phyloP scores from a whole-genome alignment of 30 jellyfish, hydroid and myxozoan genomes.

The Sanderia malayensis region DNA sequence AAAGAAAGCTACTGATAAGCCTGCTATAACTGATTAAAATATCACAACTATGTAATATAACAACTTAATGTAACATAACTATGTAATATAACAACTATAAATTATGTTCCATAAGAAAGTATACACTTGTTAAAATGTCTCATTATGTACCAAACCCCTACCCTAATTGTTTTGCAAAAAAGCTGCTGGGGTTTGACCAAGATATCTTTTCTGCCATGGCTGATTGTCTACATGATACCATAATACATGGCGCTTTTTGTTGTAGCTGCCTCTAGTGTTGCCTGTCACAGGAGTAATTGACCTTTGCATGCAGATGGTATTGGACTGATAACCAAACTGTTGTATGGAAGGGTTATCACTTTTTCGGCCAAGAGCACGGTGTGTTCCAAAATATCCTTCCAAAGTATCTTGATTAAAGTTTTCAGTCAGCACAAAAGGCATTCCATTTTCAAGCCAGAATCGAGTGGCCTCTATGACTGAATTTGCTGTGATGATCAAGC shows the following conservation, averaged over 20 bases:
- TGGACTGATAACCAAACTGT: conserved; percentile 17
- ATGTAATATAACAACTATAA: too few species aligned
- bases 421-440: conserved; percentile 23
- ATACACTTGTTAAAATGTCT: too few species aligned
- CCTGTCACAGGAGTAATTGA: conserved; percentile 54
- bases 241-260: conserved; percentile 32
- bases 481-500: conserved; percentile 12
- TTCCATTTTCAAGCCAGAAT: conserved; percentile 10
- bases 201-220: conserved; percentile 15
- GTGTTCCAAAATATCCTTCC: conserved; percentile 21
- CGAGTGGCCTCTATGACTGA: conserved; percentile 15
- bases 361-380: conserved; percentile 16
- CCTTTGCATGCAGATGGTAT: conserved; percentile 52
- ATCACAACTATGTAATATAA: background rate
- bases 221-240: conserved; percentile 29
- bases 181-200: too few species aligned
- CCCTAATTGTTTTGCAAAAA: too few species aligned
- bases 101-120: too few species aligned
- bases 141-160: too few species aligned
- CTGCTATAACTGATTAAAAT: conserved; percentile 4
- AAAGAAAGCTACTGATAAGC: conserved; percentile 8
- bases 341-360: conserved; percentile 21
- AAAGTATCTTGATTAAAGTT: conserved; percentile 15
- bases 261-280: conserved; percentile 37
- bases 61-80: too few species aligned